These are phyloP conservation scores for Subacronicta megacephala DNA, from an alignment of 2,888 invertebrate genomes.

Conservation along the genomic window DNA sequence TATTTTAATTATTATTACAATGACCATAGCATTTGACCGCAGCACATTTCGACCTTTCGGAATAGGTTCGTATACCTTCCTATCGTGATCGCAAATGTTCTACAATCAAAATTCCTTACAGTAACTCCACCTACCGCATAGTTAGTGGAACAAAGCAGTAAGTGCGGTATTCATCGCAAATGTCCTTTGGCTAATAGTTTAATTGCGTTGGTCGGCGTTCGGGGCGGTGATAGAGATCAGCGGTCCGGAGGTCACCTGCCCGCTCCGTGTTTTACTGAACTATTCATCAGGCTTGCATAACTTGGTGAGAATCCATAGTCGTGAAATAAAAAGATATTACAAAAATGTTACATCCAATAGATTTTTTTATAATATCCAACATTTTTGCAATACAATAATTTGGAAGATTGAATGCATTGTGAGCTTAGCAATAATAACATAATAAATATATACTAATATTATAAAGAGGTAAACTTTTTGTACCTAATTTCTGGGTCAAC, in stretches of 20 bases:
- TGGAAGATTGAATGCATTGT: too few relatives aligned
- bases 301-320: constrained; percentile 62
- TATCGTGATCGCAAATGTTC: constrained; percentile 6
- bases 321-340: not conserved
- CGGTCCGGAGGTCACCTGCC: constrained; percentile 73
- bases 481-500: too few relatives aligned
- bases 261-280: constrained; percentile 71
- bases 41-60: not conserved
- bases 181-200: constrained; percentile 77
- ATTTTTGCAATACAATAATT: too few relatives aligned
- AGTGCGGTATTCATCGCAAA: constrained; percentile 51
- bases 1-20: not conserved
- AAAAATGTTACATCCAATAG: too few relatives aligned
- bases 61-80: not conserved
- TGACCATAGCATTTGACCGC: too few relatives aligned
- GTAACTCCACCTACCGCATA: constrained; percentile 37
- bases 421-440: not conserved
- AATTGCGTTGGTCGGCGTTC: constrained; percentile 75
- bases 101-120: constrained; percentile 26
- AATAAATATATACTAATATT: not conserved
- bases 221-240: constrained; percentile 76
- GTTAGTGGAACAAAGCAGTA: constrained; percentile 44
- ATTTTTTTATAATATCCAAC: too few relatives aligned
- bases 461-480: too few relatives aligned
- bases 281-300: constrained; percentile 77